These are phyloP conservation scores for Haliaeetus leucogaster DNA, from an alignment of 2,113 vertebrate species.

Conservation along the genomic window DNA sequence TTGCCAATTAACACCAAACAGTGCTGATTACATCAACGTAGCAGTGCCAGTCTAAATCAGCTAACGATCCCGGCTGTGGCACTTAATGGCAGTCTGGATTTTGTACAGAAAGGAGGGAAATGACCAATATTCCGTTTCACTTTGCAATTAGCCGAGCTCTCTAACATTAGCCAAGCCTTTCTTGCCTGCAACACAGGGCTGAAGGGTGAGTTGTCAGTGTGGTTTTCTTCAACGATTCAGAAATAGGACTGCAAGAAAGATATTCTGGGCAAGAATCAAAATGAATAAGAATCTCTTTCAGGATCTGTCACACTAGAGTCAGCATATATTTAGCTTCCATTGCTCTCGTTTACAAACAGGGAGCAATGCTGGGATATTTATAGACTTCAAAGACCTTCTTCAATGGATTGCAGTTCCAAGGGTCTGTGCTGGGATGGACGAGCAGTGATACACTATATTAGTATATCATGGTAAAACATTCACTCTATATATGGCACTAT, in stretches of 20 bases:
- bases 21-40: not conserved
- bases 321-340: constrained; percentile 16
- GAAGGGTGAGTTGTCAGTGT: not conserved
- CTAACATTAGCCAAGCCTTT: not conserved
- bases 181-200: not conserved
- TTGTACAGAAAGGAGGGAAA: not conserved
- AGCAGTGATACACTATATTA: not conserved
- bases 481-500: not conserved
- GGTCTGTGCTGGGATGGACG: not conserved
- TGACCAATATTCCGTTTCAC: not conserved
- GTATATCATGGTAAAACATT: not conserved
- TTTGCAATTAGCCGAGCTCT: not conserved
- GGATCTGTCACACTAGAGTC: not conserved
- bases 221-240: not conserved
- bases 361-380: not conserved
- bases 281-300: not conserved
- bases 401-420: not conserved
- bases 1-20: not conserved
- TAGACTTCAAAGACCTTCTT: not conserved
- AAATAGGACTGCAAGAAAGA: constrained; percentile 16
- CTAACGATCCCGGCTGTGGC: not conserved
- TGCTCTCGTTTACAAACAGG: constrained; percentile 19
- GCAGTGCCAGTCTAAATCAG: not conserved
- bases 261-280: constrained; percentile 44
- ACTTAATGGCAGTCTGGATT: not conserved